phyloP scores from a whole-genome alignment of 2,888 invertebrate species.

The Xestia sexstrigata region DNA sequence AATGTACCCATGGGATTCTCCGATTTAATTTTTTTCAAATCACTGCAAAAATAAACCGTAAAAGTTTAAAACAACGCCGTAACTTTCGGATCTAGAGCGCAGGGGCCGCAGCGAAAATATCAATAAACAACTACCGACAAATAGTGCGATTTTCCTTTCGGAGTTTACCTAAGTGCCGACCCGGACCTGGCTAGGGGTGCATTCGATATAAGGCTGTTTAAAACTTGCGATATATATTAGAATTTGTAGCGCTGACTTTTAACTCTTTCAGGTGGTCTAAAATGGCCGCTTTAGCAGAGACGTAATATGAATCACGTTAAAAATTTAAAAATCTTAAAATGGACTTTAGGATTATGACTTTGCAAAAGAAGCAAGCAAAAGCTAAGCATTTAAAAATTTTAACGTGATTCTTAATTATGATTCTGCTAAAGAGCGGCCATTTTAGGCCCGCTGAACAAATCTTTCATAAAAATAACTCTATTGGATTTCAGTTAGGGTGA shows the following conservation, averaged over 20 bases:
- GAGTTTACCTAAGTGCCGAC: conserved; percentile 76
- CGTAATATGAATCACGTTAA: too few species aligned
- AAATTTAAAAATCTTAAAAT: too few species aligned
- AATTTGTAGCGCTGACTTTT: background rate
- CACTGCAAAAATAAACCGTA: conserved; percentile 54
- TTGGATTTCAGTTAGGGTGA: too few species aligned
- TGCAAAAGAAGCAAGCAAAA: too few species aligned
- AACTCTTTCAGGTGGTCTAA: too few species aligned
- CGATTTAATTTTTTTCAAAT: conserved; percentile 51
- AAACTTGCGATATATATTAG: conserved; percentile 56
- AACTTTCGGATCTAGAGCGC: conserved; percentile 52
- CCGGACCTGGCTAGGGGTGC: conserved; percentile 61
- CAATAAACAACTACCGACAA: conserved; percentile 79
- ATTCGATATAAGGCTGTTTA: conserved; percentile 65
- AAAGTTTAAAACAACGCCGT: conserved; percentile 59
- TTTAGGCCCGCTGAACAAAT: too few species aligned
- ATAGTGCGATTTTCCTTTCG: conserved; percentile 76
- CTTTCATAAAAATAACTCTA: background rate
- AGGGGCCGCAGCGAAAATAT: conserved; percentile 72
- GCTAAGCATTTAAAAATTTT: too few species aligned
- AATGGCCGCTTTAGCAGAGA: too few species aligned
- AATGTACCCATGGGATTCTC: background rate
- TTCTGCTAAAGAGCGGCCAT: too few species aligned
- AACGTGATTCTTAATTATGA: too few species aligned
- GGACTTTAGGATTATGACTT: too few species aligned